Evolutionary conservation across 2,797 vertebrate genomes (phyloP).

Genomic region (Gadopsis bispinosus): DNA sequence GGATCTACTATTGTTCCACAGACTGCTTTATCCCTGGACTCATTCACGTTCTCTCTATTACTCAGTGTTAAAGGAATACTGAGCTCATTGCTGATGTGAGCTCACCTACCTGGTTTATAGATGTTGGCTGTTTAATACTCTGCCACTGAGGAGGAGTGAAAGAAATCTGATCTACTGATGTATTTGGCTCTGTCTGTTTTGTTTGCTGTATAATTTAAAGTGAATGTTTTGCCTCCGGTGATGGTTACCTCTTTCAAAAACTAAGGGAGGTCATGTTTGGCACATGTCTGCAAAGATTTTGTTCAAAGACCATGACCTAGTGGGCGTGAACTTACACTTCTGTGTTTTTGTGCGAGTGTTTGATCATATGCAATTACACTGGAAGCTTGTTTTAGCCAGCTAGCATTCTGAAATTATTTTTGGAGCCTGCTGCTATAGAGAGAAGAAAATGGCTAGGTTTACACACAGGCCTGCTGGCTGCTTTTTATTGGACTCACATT

Average conservation of each 20-base stretch:
- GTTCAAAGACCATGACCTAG: neutral
- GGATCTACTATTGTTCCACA: conserved; percentile 55
- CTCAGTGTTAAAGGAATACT: conserved; percentile 46
- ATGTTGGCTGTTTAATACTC: conserved; percentile 35
- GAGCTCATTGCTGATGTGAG: conserved; percentile 61
- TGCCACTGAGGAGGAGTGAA: conserved; percentile 24
- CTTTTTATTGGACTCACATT: conserved; percentile 24
- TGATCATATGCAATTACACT: conserved; percentile 22
- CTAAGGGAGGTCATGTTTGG: conserved; percentile 19
- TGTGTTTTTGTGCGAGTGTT: conserved; percentile 26
- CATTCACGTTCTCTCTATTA: conserved; percentile 51
- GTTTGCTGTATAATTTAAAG: conserved; percentile 27
- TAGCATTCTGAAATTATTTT: conserved; percentile 22
- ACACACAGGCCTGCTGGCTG: conserved; percentile 24
- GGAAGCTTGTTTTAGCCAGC: conserved; percentile 26
- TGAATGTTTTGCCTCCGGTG: conserved; percentile 28
- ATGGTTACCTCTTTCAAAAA: conserved; percentile 26
- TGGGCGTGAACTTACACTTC: conserved; percentile 2
- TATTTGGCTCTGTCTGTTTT: conserved; percentile 29
- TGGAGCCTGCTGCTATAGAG: conserved; percentile 17
- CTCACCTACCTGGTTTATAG: conserved; percentile 51
- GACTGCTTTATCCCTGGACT: conserved; percentile 39
- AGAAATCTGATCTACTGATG: conserved; percentile 29
- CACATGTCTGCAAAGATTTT: conserved; percentile 15
- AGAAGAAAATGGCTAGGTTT: conserved; percentile 21